These are phyloP conservation scores for Tetragnatha versicolor DNA, from an alignment of 1,140 invertebrate species.

Conservation along the genomic window DNA sequence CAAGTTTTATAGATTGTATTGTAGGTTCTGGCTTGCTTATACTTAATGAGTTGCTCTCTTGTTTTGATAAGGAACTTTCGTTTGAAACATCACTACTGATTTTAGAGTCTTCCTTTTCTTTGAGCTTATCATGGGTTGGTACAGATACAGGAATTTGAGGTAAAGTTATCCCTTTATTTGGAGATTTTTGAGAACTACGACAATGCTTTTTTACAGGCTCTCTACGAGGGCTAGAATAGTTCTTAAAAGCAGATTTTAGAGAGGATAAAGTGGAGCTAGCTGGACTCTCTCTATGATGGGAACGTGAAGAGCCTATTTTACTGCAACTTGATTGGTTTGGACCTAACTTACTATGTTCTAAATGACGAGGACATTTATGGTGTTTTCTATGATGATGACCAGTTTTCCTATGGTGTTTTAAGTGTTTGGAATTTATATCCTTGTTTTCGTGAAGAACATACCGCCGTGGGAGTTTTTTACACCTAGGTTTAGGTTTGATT, in stretches of 20 bases:
- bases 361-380: not conserved
- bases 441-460: conserved; percentile 33
- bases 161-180: not conserved
- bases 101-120: not conserved
- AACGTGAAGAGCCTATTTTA: not conserved
- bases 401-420: conserved; percentile 5
- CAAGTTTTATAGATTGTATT: not conserved
- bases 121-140: not conserved
- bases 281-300: not conserved
- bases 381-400: conserved; percentile 17
- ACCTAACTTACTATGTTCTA: not conserved
- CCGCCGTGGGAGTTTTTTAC: conserved; percentile 27
- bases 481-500: not conserved
- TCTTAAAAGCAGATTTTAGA: conserved; percentile 26
- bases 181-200: not conserved
- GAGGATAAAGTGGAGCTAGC: not conserved
- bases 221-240: conserved; percentile 17
- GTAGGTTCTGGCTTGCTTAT: not conserved
- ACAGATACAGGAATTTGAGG: not conserved
- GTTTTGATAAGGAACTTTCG: not conserved
- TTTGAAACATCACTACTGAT: not conserved
- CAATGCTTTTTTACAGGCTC: not conserved
- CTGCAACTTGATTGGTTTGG: not conserved
- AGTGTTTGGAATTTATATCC: conserved; percentile 4
- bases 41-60: not conserved